phyloP scores from a whole-genome alignment of 2,113 vertebrate genomes.

The Bolborhynchus lineola region DNA sequence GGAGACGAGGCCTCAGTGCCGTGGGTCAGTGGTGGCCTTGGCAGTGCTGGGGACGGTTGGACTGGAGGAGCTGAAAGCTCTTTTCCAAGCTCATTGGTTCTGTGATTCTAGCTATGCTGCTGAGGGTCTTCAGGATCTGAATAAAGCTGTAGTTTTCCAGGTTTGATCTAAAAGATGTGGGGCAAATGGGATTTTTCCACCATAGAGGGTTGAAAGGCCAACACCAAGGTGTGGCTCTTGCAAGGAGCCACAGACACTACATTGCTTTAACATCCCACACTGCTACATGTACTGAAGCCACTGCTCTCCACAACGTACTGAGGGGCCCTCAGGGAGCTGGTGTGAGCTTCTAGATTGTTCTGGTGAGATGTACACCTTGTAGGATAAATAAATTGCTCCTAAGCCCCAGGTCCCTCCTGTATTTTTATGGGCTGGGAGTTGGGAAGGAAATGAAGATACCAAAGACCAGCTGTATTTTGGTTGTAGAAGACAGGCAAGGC shows the following conservation, averaged over 20 bases:
- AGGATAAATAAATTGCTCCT: neutral
- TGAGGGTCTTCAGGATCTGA: neutral
- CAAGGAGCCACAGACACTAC: neutral
- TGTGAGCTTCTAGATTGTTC: neutral
- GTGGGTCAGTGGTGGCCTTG: neutral
- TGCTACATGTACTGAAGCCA: neutral
- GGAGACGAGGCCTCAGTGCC: neutral
- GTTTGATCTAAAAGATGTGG: neutral
- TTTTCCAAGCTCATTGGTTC: neutral
- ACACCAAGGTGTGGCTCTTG: neutral
- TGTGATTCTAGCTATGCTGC: neutral
- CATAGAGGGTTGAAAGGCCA: accelerated
- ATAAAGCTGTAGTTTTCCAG: neutral
- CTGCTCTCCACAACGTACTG: accelerated
- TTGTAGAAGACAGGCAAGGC: neutral
- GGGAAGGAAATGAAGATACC: neutral
- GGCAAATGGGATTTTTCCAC: accelerated
- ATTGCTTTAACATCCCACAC: neutral
- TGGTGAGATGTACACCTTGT: neutral
- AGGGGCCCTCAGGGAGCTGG: neutral
- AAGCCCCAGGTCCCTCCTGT: neutral
- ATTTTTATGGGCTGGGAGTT: neutral
- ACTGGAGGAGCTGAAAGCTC: neutral
- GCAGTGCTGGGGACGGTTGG: neutral
- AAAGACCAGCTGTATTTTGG: neutral